Evolutionary conservation across 2,113 vertebrate genomes (phyloP).

Genomic region (Tupaia tana): DNA sequence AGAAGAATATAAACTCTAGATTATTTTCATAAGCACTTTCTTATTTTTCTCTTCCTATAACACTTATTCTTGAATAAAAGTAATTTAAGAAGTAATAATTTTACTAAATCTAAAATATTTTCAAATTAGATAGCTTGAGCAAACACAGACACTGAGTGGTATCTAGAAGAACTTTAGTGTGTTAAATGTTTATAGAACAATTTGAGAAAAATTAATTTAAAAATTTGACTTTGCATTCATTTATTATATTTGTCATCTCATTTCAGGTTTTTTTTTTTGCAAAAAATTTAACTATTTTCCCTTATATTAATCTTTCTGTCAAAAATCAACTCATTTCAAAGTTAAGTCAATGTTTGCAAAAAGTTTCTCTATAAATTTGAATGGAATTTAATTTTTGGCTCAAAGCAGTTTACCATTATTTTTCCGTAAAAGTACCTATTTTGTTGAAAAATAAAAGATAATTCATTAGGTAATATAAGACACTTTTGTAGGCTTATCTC

Average conservation of each 20-base stretch:
- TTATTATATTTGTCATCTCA: not conserved
- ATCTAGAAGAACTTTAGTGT: not conserved
- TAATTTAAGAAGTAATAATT: not conserved
- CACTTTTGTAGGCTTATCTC: slow-evolving; percentile 20
- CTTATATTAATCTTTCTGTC: not conserved
- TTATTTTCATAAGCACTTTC: not conserved
- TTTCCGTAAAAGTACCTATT: slow-evolving; percentile 23
- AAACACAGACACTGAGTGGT: not conserved
- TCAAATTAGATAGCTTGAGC: not conserved
- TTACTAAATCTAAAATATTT: slow-evolving; percentile 47
- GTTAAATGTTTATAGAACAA: slow-evolving; percentile 5
- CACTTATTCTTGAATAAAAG: not conserved
- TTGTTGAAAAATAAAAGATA: slow-evolving; percentile 28
- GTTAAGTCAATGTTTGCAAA: not conserved
- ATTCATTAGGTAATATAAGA: not conserved
- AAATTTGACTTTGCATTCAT: not conserved
- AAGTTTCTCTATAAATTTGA: not conserved
- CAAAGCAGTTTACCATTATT: not conserved
- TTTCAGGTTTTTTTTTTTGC: not conserved
- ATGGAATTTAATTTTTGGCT: slow-evolving; percentile 14
- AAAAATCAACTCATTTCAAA: slow-evolving; percentile 35
- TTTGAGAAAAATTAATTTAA: slow-evolving; percentile 42
- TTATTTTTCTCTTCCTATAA: not conserved
- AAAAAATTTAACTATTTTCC: not conserved
- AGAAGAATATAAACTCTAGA: not conserved